A percentile compares a stretch with the other conserved stretches of the same genome.
These are phyloP conservation scores for Misgurnus mizolepis DNA, from an alignment of 2,113 vertebrate species.

Conservation along the genomic window DNA sequence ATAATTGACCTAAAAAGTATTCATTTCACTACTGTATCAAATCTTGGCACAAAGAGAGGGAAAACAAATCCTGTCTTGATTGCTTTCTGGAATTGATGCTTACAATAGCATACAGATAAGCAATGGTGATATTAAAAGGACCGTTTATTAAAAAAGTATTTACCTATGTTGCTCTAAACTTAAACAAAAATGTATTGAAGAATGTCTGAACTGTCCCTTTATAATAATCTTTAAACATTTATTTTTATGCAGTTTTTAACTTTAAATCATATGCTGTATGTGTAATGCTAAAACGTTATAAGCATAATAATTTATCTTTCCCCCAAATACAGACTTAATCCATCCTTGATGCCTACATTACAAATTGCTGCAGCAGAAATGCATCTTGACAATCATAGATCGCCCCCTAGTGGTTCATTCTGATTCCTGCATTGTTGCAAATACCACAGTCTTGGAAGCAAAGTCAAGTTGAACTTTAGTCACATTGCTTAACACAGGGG, in stretches of 20 bases:
- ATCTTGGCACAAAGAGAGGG: background rate
- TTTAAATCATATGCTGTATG: background rate
- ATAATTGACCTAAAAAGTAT: slow-evolving; percentile 31
- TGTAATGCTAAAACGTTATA: background rate
- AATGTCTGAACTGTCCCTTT: too few relatives aligned
- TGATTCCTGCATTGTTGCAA: background rate
- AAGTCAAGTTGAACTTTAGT: too few relatives aligned
- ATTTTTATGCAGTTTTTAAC: too few relatives aligned
- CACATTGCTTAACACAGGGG: too few relatives aligned
- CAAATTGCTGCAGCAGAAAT: background rate
- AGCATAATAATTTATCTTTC: background rate
- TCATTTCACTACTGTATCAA: slow-evolving; percentile 5
- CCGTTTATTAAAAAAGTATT: background rate
- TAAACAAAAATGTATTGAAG: too few relatives aligned
- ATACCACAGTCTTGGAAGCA: background rate
- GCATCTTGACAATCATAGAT: background rate
- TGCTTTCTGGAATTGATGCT: background rate
- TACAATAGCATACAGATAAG: background rate
- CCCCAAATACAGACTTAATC: background rate
- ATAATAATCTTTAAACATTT: too few relatives aligned
- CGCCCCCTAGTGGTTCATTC: slow-evolving; percentile 1
- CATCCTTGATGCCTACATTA: background rate
- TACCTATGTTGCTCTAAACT: too few relatives aligned
- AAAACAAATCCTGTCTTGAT: background rate
- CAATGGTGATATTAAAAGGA: background rate